phyloP scores from a whole-genome alignment of 2,113 vertebrate genomes.

The Casuarius casuarius region DNA sequence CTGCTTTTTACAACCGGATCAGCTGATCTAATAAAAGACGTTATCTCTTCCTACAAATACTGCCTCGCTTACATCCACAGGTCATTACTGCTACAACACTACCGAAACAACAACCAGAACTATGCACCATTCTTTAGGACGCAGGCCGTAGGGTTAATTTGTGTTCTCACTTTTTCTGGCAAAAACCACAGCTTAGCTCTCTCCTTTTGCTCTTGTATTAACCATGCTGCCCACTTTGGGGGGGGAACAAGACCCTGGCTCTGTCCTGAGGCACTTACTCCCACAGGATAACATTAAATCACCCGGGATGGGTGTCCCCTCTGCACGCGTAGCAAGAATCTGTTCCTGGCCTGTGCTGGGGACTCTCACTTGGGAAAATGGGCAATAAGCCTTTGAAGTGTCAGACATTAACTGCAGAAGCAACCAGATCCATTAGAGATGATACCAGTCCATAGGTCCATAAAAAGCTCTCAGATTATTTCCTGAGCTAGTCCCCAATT shows the following conservation, averaged over 20 bases:
- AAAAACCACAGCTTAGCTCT: neutral
- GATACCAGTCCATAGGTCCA: neutral
- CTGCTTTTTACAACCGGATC: neutral
- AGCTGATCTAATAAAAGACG: neutral
- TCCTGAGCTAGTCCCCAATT: neutral
- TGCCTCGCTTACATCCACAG: neutral
- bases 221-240: neutral
- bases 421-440: neutral
- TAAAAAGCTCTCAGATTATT: neutral
- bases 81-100: neutral
- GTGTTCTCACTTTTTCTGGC: neutral
- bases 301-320: rapidly evolving
- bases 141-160: neutral
- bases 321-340: neutral
- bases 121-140: neutral
- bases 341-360: neutral
- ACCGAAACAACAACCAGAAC: neutral
- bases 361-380: neutral
- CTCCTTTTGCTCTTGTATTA: constrained; percentile 29
- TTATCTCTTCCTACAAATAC: constrained; percentile 8
- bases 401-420: neutral
- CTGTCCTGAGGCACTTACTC: neutral
- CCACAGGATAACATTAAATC: neutral
- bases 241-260: neutral
- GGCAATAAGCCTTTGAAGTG: neutral